Percentiles rank a stretch among this genome's conserved stretches.
Conservation (phyloP, 1,140 invertebrate genomes). For the Kradibia gibbosae region DNA sequence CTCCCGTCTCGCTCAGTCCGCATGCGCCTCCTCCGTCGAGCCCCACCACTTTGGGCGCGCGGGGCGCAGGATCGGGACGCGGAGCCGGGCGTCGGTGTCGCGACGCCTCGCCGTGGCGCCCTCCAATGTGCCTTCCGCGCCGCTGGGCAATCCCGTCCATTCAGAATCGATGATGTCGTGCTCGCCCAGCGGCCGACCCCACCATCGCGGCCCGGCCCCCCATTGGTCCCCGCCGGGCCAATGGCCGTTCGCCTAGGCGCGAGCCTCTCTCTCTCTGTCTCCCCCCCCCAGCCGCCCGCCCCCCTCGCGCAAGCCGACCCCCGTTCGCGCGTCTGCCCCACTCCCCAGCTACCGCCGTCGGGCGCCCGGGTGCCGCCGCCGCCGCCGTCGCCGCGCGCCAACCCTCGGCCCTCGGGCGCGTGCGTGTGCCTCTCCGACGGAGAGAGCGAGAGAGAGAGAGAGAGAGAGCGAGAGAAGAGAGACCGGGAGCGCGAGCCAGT, state of each 20-base stretch:
- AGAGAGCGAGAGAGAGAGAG: conserved; percentile 45
- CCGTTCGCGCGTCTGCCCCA: not conserved
- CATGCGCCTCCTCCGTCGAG: not conserved
- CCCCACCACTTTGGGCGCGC: not conserved
- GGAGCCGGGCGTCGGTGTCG: not conserved
- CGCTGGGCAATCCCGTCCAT: conserved; percentile 69
- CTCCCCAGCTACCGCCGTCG: not conserved
- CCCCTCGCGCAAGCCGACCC: not conserved
- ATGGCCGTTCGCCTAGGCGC: not conserved
- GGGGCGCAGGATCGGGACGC: not conserved
- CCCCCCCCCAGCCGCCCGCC: not conserved
- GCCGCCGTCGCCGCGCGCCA: not conserved
- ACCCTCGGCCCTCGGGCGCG: not conserved
- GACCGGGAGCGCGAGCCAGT: conserved; percentile 56
- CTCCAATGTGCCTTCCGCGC: conserved; percentile 71
- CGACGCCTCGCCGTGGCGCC: conserved; percentile 60
- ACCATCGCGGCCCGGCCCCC: conserved; percentile 52
- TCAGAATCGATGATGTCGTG: conserved; percentile 72
- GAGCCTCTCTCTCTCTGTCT: conserved; percentile 6
- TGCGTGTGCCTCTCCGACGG: not conserved
- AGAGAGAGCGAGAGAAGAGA: conserved; percentile 58
- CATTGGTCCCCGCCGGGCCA: not conserved
- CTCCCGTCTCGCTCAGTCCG: not conserved
- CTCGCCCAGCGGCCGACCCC: conserved; percentile 58
- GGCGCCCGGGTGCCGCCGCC: conserved; percentile 20